Base-by-base conservation (phyloP, 1,140 invertebrate genomes). In the Xylocopa sonorina region DNA sequence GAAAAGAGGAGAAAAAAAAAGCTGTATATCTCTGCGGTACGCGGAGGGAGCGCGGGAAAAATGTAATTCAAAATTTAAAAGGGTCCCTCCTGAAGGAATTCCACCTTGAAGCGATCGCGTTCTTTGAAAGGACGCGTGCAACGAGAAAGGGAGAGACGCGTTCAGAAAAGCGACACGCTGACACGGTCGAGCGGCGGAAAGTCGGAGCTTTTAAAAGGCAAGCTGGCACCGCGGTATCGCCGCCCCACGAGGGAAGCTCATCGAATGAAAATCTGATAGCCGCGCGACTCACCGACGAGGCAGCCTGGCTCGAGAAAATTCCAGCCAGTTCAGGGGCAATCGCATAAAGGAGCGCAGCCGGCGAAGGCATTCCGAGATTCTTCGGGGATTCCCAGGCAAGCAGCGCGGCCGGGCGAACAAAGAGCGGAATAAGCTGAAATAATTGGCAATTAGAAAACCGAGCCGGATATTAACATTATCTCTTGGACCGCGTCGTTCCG, bases 391-490 rank as follows among this genome's bases (percentile, higher is more conserved):
- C 77, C 60, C 29, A 41, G n/a, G n/a, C n/a, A n/a, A n/a, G 46
- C 67, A 48, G 53, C 76, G 74, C 71, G 84, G 63, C 72, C 74
- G 27, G 62, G 38, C 74, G 86, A 88, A 89, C 87, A 89, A 89
- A 89, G 88, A 85, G 63, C 69, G 58, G 76, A 82, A 82, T 83
- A 81, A 89, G 86, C 86, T 80, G 75, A 88, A 88, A 89, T 89
- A 89, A 89, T 89, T 89, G 88, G 77, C 88, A 89, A 88, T 89
- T 89, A 89, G 81, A 88, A 88, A 89, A 81, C 85, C 83, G 76
- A 83, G 86, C 75, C 43, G 82, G 85, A 89, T 89, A 89, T 89
- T 88, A 88, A 87, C 88, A 88, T 89, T 89, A 89, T 89, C 88
- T 89, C 58, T 57, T 53, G 62, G 32, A 55, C 24, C 43, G 32